Evolutionary conservation across 1,140 invertebrate species (phyloP).

Genomic region (Bactericera cockerelli): DNA sequence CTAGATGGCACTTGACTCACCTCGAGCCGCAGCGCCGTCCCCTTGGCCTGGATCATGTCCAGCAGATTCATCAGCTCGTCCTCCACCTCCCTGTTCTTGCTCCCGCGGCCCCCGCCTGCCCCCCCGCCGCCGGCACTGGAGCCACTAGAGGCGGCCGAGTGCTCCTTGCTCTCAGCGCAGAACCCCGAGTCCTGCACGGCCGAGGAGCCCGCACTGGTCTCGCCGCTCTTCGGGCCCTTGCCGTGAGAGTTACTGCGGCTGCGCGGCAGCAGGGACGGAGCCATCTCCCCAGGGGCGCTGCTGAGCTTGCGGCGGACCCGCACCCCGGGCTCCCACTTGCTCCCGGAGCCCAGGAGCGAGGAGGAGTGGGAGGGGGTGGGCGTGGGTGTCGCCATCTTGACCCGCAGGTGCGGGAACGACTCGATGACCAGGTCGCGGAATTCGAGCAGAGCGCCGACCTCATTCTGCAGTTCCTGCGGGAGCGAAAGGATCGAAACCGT

Average conservation of each 20-base stretch:
- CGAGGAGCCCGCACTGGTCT: constrained; percentile 28
- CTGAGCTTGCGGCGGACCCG: constrained; percentile 50
- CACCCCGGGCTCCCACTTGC: constrained; percentile 62
- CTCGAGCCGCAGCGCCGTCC: constrained; percentile 55
- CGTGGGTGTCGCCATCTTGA: constrained; percentile 45
- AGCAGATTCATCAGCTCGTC: constrained; percentile 71
- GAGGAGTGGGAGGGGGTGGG: constrained; percentile 15
- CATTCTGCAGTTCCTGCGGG: constrained; percentile 67
- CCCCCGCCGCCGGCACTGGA: constrained; percentile 19
- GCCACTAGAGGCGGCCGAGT: constrained; percentile 22
- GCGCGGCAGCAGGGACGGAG: constrained; percentile 36
- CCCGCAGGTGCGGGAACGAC: constrained; percentile 72
- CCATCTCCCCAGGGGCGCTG: constrained; percentile 30
- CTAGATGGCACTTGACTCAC: constrained; percentile 37
- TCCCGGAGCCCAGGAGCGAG: constrained; percentile 8
- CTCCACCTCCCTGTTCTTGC: constrained; percentile 37
- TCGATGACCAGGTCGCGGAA: constrained; percentile 82
- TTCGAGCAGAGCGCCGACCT: constrained; percentile 71
- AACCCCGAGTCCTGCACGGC: constrained; percentile 71
- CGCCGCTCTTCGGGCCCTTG: constrained; percentile 33
- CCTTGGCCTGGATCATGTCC: constrained; percentile 68
- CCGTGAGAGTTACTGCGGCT: constrained; percentile 48
- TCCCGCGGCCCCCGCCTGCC: neutral
- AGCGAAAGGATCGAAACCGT: constrained; percentile 15
- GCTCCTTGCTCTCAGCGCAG: constrained; percentile 49